These are phyloP conservation scores for Galagoides demidoff DNA, from an alignment of 2,797 vertebrate species.

Conservation along the genomic window DNA sequence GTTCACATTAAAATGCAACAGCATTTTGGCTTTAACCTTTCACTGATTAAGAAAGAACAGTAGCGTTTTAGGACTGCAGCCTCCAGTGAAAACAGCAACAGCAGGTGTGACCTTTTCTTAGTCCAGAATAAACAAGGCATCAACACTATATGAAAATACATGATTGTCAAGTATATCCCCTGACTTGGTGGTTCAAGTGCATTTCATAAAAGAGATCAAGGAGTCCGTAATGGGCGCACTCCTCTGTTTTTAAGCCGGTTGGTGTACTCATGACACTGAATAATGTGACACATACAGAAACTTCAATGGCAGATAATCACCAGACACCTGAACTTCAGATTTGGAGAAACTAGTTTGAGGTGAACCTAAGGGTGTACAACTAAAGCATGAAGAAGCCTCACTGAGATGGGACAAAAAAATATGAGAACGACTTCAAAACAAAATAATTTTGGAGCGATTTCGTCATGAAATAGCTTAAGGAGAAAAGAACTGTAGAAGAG, in stretches of 20 bases:
- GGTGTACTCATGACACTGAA: slow-evolving; percentile 83
- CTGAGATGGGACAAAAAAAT: slow-evolving; percentile 88
- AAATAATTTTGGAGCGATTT: slow-evolving; percentile 85
- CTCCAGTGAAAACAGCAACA: slow-evolving; percentile 87
- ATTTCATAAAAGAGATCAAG: slow-evolving; percentile 82
- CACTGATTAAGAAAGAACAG: slow-evolving; percentile 85
- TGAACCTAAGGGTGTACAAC: slow-evolving; percentile 85
- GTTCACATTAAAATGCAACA: slow-evolving; percentile 87
- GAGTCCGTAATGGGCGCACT: slow-evolving; percentile 84
- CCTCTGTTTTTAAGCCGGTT: slow-evolving; percentile 82
- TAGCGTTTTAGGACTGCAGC: slow-evolving; percentile 85
- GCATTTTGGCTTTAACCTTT: slow-evolving; percentile 88
- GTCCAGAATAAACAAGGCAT: slow-evolving; percentile 84
- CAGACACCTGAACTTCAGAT: slow-evolving; percentile 83
- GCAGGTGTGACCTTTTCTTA: slow-evolving; percentile 85
- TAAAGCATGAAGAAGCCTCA: slow-evolving; percentile 85
- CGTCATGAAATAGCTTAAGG: slow-evolving; percentile 88
- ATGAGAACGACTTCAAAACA: slow-evolving; percentile 86
- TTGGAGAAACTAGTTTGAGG: slow-evolving; percentile 85
- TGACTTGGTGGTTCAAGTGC: slow-evolving; percentile 82
- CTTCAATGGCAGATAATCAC: slow-evolving; percentile 89
- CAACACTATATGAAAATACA: slow-evolving; percentile 86
- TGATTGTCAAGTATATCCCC: slow-evolving; percentile 79
- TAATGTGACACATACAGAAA: slow-evolving; percentile 86
- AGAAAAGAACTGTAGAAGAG: slow-evolving; percentile 87